Base-by-base conservation (phyloP, 2,888 invertebrate genomes). In the Clivina fossor region DNA sequence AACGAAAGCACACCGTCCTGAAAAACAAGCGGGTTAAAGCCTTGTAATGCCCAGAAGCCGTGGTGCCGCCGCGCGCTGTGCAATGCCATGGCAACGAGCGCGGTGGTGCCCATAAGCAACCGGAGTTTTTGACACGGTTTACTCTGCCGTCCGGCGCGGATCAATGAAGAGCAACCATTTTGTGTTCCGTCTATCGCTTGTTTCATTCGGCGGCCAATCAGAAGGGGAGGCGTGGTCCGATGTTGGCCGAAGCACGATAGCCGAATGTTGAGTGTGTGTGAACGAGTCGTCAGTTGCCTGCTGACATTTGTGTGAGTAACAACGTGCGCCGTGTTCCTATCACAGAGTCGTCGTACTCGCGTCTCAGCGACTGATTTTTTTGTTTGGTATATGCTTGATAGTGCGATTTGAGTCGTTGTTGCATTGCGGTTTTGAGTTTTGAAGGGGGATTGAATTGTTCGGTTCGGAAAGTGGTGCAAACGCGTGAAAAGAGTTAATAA, bases 131-230 rank as follows among this genome's bases (percentile, higher is more conserved):
- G 48, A 35, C 48, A 37, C 9, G 20, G 24, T 22, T 37, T 15
- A 2, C 30, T 3, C 2, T 4, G 40, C 16, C n/a, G 11, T 40
- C 19, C n/a, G n/a, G n/a, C n/a, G n/a, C n/a, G 19, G 50, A 50
- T 50, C 50, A 40, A 50, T 50, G 50, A 50, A 40, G 11, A 50
- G 50, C 72, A 69, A 71, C 73, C 73, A 73, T 73, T 73, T 73
- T 73, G 73, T 73, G 69, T 63, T 62, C 63, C 67, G 64, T 62
- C 63, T 64, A 67, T 64, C 65, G 63, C 58, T 58, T 61, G 63
- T 58, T 62, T 72, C 70, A 70, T 71, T 71, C 58, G 66, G 46
- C 48, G 32, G n/a, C 24, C 46, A 2, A 37, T n/a, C n/a, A n/a
- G n/a, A n/a, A n/a, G n/a, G n/a, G 62, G 55, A 59, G 66, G 66